phyloP scores from a whole-genome alignment of 2,888 invertebrate species.

The Himalopsyche japonica region DNA sequence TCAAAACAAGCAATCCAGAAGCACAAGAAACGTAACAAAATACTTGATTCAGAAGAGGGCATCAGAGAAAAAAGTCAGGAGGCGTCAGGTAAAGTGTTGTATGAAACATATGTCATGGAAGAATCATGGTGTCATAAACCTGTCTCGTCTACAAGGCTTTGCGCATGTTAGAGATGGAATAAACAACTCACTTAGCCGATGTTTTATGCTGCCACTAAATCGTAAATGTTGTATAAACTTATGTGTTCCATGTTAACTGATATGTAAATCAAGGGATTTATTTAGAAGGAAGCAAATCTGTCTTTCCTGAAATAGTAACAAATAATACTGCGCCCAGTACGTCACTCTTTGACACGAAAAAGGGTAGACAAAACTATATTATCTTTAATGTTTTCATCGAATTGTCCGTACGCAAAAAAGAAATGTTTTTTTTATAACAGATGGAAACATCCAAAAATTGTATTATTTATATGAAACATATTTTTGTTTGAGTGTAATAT shows the following conservation, averaged over 20 bases:
- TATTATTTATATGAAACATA: too few species aligned
- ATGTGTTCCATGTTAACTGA: background rate
- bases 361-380: too few species aligned
- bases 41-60: background rate
- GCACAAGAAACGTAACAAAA: background rate
- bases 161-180: background rate
- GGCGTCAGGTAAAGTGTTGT: background rate
- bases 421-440: too few species aligned
- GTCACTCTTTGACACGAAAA: background rate
- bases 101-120: background rate
- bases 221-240: background rate
- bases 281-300: background rate
- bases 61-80: background rate
- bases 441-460: too few species aligned
- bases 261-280: background rate
- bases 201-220: background rate
- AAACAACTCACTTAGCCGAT: background rate
- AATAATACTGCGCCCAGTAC: background rate
- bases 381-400: too few species aligned
- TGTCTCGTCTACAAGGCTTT: background rate
- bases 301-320: background rate
- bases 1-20: background rate
- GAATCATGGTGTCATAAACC: background rate
- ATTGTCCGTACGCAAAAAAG: too few species aligned
- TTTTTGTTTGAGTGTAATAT: too few species aligned